Percentiles rank a stretch among this genome's conserved stretches.
These are phyloP conservation scores for Scyliorhinus canicula DNA, from an alignment of 2,797 vertebrate species.

Conservation along the genomic window DNA sequence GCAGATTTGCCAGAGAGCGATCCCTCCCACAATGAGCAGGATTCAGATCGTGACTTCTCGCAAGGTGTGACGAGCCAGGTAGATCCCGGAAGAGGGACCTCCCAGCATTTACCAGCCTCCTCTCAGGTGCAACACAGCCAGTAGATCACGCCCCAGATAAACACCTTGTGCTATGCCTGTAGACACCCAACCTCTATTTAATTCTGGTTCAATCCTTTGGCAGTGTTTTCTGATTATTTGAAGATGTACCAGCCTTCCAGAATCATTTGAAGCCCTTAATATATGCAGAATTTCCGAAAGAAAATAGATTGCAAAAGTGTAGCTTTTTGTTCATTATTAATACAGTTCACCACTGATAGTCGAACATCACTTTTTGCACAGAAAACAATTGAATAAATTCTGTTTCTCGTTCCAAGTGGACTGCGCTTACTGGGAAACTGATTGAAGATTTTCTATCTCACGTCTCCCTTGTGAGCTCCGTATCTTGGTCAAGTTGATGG, in stretches of 20 bases:
- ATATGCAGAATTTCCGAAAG: neutral
- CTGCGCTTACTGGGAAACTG: neutral
- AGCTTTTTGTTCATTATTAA: neutral
- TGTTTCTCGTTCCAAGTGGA: neutral
- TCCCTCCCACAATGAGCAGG: too few relatives aligned
- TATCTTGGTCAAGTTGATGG: neutral
- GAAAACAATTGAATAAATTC: neutral
- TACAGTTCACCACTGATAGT: neutral
- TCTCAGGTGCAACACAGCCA: too few relatives aligned
- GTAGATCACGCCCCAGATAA: too few relatives aligned
- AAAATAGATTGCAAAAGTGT: neutral
- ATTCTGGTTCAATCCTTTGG: neutral
- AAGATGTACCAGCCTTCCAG: neutral
- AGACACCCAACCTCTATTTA: neutral
- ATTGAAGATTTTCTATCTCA: neutral
- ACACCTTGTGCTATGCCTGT: neutral
- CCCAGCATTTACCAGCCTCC: too few relatives aligned
- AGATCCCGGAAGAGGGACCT: too few relatives aligned
- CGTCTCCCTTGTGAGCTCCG: neutral
- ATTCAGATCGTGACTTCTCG: too few relatives aligned
- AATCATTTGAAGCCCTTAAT: neutral
- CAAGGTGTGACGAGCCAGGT: too few relatives aligned
- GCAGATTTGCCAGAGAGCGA: too few relatives aligned
- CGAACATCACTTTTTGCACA: neutral
- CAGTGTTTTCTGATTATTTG: neutral